Evolutionary conservation across 2,888 invertebrate species (phyloP), one percentile per base, ranked within the genome.

Genomic region (Agrochola lychnidis): DNA sequence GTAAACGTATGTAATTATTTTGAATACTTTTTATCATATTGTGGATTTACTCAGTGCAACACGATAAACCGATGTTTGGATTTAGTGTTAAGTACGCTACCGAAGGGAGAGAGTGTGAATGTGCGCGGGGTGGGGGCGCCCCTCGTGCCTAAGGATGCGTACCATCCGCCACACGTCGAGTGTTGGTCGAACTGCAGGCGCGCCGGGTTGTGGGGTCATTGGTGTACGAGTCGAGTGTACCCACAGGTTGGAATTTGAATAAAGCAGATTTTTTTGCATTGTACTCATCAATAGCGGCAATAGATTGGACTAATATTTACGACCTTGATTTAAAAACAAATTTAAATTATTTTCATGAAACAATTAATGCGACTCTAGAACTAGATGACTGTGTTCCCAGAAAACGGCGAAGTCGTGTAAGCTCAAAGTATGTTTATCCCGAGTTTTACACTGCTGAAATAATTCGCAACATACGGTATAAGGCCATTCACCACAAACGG

Each of bases 231-330:
- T 63, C 25, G 25, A 25, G 45, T 16, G 45, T 16, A 56, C 56
- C 56, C 56, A n/a, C n/a, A 56, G 56, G 56, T n/a, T 56, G n/a
- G 56, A 56, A 56, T 56, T 56, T 56, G n/a, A 56, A n/a, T 56
- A 56, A 56, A 56, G n/a, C 56, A 0, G 5, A n/a, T 56, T 56
- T 56, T 56, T 56, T 56, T 4, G n/a, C 56, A 12, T 56, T 56
- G n/a, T n/a, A n/a, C n/a, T 56, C 56, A n/a, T 56, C 56, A 56
- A 56, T 56, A 56, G 56, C 56, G 12, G 56, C 56, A 30, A 59
- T 59, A 16, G 25, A 30, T 59, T 59, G 25, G 16, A 59, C 59
- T 59, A 25, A 59, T 9, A 59, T 59, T 0, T 59, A 59, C 9
- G 59, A 59, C 25, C 59, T 59, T 25, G 59, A 59, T 59, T 59